Base-by-base conservation (phyloP, 2,113 vertebrate genomes). In the Thryonomys swinderianus region DNA sequence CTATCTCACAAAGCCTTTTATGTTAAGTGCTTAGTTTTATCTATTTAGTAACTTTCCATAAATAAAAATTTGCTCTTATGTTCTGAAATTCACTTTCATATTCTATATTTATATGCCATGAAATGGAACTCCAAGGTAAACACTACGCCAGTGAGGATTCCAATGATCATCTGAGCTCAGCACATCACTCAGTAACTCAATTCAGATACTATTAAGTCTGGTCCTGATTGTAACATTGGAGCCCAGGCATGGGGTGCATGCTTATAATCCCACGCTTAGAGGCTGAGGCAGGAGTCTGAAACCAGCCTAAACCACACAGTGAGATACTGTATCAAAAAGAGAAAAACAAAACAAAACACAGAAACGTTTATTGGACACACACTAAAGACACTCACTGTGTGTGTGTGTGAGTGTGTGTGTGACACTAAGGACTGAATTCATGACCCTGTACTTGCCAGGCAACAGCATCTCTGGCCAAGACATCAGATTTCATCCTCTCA, bases 21-120 rank as follows among this genome's bases (percentile, higher is more conserved):
- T 32, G 42, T 55, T 64, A 90, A n/a, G 27, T 85, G 34, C 61
- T 93, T 53, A 89, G 55, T 86, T 87, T 96, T 90, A 79, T 9
- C 55, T 83, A 88, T 3, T 92, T 95, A 80, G 14, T 57, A 93
- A 85, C 13, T 45, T 13, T 48, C 32, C 40, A 37, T 37, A 93
- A 94, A 67, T 85, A 84, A 91, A 95, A 51, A 81, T 51, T 67
- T 94, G 16, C 48, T 89, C 18, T 76, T 85, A 67, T 9, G 16
- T 59, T 88, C 51, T 90, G 16, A 3, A 66, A 76, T 80, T 67
- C 92, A 96, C 18, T 88, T 83, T 62, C 53, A 92, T 4, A 92
- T 90, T 85, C 53, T 84, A 17, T 37, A 80, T 90, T 89, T 73
- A 85, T 10, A 51, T 64, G n/a, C 62, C 64, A 94, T 57, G 25